Conservation (phyloP, 2,113 vertebrate species). For the Epinephelus cyanopodus region DNA sequence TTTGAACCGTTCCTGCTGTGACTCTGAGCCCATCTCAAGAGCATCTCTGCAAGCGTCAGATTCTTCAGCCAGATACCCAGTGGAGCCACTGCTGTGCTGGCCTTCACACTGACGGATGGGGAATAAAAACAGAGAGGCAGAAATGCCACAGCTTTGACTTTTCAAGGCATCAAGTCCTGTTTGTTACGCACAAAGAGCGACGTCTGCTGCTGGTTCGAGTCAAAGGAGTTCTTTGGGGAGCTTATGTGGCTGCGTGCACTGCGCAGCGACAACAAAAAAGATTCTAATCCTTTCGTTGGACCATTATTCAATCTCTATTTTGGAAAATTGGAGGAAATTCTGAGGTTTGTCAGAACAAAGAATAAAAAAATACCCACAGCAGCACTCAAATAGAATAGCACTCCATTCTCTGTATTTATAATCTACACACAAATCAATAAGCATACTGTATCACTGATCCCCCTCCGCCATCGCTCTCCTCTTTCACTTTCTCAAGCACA, state of each 20-base stretch:
- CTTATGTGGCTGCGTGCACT: slow-evolving; percentile 66
- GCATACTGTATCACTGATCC: slow-evolving; percentile 65
- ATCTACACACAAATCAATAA: slow-evolving; percentile 74
- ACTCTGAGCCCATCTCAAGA: slow-evolving; percentile 70
- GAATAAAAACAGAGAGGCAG: slow-evolving; percentile 47
- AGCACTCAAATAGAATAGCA: slow-evolving; percentile 15
- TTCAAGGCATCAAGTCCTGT: slow-evolving; percentile 69
- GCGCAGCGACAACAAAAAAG: slow-evolving; percentile 71
- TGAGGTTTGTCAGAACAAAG: slow-evolving; percentile 50
- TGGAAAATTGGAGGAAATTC: slow-evolving; percentile 59
- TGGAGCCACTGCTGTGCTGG: slow-evolving; percentile 56
- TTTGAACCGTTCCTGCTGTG: slow-evolving; percentile 60
- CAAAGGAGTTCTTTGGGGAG: slow-evolving; percentile 71
- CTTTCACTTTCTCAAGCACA: slow-evolving; percentile 34
- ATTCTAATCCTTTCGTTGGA: slow-evolving; percentile 73
- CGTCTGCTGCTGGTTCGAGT: slow-evolving; percentile 65
- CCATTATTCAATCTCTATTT: slow-evolving; percentile 65
- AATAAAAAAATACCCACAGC: slow-evolving; percentile 31
- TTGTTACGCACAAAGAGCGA: slow-evolving; percentile 67
- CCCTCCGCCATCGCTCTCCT: slow-evolving; percentile 9
- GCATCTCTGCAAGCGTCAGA: slow-evolving; percentile 59
- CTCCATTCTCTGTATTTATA: slow-evolving; percentile 61
- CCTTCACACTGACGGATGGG: slow-evolving; percentile 54
- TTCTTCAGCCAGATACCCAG: slow-evolving; percentile 65
- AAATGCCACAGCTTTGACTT: slow-evolving; percentile 67